Evolutionary conservation across 2,113 vertebrate genomes (phyloP).

Genomic region (Laticauda colubrina): DNA sequence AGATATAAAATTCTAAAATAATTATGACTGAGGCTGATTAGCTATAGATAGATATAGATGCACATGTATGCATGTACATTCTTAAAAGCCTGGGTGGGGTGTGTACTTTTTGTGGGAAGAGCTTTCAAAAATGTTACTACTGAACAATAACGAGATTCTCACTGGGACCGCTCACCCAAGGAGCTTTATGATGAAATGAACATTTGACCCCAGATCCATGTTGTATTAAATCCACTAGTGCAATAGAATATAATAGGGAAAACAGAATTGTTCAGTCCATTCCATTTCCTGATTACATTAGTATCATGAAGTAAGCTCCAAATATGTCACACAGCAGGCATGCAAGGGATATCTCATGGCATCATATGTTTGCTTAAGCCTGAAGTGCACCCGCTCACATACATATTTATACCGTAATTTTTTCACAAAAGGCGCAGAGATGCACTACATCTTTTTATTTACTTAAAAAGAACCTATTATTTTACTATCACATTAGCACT

Average conservation of each 20-base stretch:
- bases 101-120: not conserved
- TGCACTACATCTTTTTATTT: not conserved
- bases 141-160: not conserved
- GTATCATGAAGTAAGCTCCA: not conserved
- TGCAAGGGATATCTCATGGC: not conserved
- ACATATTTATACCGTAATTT: not conserved
- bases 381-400: not conserved
- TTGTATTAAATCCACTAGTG: not conserved
- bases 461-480: not conserved
- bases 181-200: not conserved
- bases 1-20: not conserved
- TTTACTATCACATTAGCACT: not conserved
- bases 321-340: not conserved
- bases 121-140: not conserved
- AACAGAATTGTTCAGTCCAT: not conserved
- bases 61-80: not conserved
- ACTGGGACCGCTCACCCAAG: not conserved
- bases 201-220: not conserved
- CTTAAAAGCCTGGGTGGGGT: not conserved
- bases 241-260: not conserved
- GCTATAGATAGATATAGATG: not conserved
- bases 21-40: not conserved
- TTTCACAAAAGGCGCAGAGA: not conserved
- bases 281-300: not conserved
- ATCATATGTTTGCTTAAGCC: not conserved